Percentiles rank a stretch among this genome's conserved stretches.
These are phyloP conservation scores for Phalera bucephala DNA, from an alignment of 2,888 invertebrate genomes.

Conservation along the genomic window DNA sequence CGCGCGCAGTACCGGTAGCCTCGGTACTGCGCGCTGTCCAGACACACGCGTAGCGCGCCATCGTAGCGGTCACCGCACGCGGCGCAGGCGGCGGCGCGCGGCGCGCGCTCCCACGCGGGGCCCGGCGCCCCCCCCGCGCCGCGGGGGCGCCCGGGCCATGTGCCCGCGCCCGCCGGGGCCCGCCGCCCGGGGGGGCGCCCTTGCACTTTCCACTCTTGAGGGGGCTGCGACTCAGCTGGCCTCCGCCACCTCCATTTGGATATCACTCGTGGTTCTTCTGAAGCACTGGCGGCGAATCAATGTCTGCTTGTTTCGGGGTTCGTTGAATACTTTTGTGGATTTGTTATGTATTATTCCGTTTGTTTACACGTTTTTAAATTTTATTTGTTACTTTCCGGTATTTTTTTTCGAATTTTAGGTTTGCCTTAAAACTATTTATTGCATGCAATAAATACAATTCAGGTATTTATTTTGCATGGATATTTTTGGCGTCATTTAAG, in stretches of 20 bases:
- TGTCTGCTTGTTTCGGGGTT: constrained; percentile 32
- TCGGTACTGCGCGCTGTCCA: constrained; percentile 76
- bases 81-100: constrained; percentile 68
- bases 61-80: constrained; percentile 71
- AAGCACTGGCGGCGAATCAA: no score
- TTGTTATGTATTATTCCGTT: no score
- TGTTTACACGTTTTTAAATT: constrained; percentile 9
- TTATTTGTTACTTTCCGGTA: no score
- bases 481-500: no score
- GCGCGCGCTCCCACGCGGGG: constrained; percentile 57
- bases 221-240: constrained; percentile 65
- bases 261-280: constrained; percentile 75
- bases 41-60: constrained; percentile 69
- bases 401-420: background rate
- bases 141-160: constrained; percentile 80
- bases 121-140: constrained; percentile 58
- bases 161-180: constrained; percentile 51
- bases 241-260: constrained; percentile 77
- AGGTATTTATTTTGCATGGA: no score
- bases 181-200: constrained; percentile 52
- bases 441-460: no score
- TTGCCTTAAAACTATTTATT: no score
- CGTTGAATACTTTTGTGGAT: no score
- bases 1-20: constrained; percentile 72
- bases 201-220: constrained; percentile 78